Evolutionary conservation across 2,113 vertebrate genomes (phyloP), one percentile per base, ranked within the genome.

Genomic region (Cyprinus carpio): DNA sequence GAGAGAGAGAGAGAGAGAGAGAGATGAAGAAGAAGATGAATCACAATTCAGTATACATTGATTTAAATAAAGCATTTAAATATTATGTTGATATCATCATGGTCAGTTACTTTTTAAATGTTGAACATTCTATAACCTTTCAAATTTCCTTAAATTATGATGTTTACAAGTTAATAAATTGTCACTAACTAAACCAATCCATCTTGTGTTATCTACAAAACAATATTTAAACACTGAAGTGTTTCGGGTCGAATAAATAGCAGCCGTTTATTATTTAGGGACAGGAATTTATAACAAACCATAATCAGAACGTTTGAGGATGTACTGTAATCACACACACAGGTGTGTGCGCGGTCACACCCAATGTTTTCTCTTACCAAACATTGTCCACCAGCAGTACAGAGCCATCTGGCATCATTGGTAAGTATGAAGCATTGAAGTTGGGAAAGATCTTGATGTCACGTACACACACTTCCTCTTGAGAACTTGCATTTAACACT

Each of bases 391-490:
- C 96, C 29, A 97, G 92, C 84, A 97, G 93, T 6, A 97, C 96
- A 0, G 96, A 97, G 62, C 96, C 96, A 0, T 97, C 96, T 0
- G 96, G 96, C 96, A 97, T 96, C 92, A 97, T 93, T 29, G 96
- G 96, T 51, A 97, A 93, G 90, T 96, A 97, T 49, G 96, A 96
- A 60, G 95, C 94, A 16, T 97, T 97, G 85, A 96, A 96, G 90
- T 97, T 96, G 56, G 96, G 96, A 16, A 97, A 92, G 74, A 97
- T 95, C 71, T 92, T 93, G 71, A 97, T 91, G 1, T 97, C 96
- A 88, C 92, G 92, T 54, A 97, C 89, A 13, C 93, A 96, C 60
- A 97, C 91, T 82, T 95, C 96, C 84, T 97, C 96, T 90, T 96
- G 95, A 49, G 96, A 96, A 82, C 95, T 95, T 67, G 93, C 93